phyloP scores from a whole-genome alignment of 2,113 vertebrate genomes.

The Nesogale talazaci region DNA sequence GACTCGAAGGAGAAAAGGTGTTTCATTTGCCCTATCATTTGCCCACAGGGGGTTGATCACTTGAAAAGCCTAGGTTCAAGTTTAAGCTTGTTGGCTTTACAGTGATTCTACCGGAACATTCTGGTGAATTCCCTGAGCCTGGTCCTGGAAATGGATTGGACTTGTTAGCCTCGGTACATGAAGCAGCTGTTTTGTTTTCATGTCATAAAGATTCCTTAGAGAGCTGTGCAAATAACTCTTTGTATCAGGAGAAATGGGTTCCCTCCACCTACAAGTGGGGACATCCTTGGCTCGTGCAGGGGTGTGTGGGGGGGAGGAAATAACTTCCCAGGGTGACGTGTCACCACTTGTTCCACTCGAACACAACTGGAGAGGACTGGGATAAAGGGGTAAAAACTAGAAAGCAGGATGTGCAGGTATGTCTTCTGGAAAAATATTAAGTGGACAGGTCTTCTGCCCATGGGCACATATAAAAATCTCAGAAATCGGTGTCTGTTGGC shows the following conservation, averaged over 20 bases:
- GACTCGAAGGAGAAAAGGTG: background rate
- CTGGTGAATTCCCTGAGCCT: background rate
- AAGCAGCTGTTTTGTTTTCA: constrained; percentile 57
- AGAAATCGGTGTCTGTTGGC: background rate
- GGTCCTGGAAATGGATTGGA: constrained; percentile 40
- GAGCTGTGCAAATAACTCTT: background rate
- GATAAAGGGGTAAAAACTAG: background rate
- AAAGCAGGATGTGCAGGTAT: background rate
- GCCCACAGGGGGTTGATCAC: constrained; percentile 11
- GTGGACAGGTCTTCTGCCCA: constrained; percentile 28
- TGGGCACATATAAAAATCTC: constrained; percentile 15
- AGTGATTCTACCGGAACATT: constrained; percentile 43
- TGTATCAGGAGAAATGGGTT: background rate
- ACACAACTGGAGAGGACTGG: constrained; percentile 13
- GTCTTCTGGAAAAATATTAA: background rate
- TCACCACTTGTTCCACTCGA: constrained; percentile 13
- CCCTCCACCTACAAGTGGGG: background rate
- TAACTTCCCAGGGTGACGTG: background rate
- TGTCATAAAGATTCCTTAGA: background rate
- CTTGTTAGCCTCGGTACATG: constrained; percentile 8
- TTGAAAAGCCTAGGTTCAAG: constrained; percentile 47
- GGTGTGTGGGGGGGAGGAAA: background rate
- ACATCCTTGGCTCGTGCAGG: background rate
- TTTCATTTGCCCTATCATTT: constrained; percentile 56
- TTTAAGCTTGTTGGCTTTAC: constrained; percentile 50